A percentile compares a stretch with the other conserved stretches of the same genome.
Conservation (phyloP, 2,113 vertebrate genomes). For the Neoarius graeffei region DNA sequence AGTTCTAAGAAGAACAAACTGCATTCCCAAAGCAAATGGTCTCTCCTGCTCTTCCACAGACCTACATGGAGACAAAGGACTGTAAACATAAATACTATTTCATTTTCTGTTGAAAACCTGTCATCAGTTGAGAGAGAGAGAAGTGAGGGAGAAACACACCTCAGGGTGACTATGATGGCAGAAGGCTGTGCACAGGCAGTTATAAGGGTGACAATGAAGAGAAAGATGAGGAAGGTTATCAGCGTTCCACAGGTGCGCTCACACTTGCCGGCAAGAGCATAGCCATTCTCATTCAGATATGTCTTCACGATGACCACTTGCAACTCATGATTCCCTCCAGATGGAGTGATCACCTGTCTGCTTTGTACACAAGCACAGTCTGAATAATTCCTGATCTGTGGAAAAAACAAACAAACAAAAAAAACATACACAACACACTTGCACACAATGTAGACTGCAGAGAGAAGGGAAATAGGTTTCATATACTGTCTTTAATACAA, state of each 20-base stretch:
- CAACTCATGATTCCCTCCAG: constrained; percentile 86
- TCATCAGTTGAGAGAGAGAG: neutral
- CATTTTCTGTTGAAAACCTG: neutral
- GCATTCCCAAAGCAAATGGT: constrained; percentile 97
- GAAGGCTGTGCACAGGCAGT: constrained; percentile 96
- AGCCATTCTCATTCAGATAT: constrained; percentile 94
- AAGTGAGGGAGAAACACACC: constrained; percentile 66
- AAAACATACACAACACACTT: neutral
- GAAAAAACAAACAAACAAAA: neutral
- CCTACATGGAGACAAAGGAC: constrained; percentile 64
- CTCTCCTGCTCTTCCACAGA: constrained; percentile 94
- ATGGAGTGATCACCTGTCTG: constrained; percentile 92
- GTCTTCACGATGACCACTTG: constrained; percentile 96
- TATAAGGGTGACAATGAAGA: constrained; percentile 98
- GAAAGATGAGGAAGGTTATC: constrained; percentile 95
- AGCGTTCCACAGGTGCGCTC: constrained; percentile 92
- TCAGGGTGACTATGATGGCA: constrained; percentile 98
- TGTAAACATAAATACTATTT: neutral
- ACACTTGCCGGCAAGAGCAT: constrained; percentile 91
- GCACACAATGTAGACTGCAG: neutral
- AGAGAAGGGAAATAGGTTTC: neutral
- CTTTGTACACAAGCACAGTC: constrained; percentile 97
- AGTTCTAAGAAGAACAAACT: constrained; percentile 96
- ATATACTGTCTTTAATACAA: neutral
- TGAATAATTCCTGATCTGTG: constrained; percentile 90